These are phyloP conservation scores for Synanthedon myopaeformis DNA, from an alignment of 2,888 invertebrate species.

Conservation along the genomic window DNA sequence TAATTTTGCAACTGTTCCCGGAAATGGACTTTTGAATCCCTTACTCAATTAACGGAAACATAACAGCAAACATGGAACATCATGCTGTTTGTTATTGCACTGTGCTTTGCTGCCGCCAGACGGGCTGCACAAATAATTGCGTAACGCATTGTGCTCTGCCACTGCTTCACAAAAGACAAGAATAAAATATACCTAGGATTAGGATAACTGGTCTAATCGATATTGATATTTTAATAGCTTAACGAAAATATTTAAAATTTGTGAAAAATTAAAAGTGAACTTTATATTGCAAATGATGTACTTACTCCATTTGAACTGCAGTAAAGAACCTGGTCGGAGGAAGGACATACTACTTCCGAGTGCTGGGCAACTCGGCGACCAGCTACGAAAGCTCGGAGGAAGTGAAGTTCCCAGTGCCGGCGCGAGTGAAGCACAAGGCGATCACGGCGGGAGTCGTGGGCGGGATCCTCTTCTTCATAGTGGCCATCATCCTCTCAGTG, in stretches of 20 bases:
- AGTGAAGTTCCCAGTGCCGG: slow-evolving; percentile 90
- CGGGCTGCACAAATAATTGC: too few species aligned
- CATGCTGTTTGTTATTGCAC: too few species aligned
- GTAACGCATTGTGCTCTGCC: too few species aligned
- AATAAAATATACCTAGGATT: too few species aligned
- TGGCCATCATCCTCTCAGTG: slow-evolving; percentile 95
- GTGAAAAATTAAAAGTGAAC: too few species aligned
- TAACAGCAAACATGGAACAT: too few species aligned
- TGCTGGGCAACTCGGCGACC: slow-evolving; percentile 87
- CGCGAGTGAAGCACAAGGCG: slow-evolving; percentile 93
- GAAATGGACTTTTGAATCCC: too few species aligned
- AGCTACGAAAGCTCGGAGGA: slow-evolving; percentile 90
- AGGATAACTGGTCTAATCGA: too few species aligned
- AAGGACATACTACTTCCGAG: slow-evolving; percentile 91
- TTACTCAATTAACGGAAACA: too few species aligned
- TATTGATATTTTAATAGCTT: not conserved
- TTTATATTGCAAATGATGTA: not conserved
- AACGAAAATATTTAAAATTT: not conserved
- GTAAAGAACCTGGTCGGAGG: slow-evolving; percentile 93
- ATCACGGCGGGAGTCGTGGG: slow-evolving; percentile 97
- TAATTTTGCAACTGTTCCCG: too few species aligned
- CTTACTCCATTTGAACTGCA: slow-evolving; percentile 47
- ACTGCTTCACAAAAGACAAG: too few species aligned
- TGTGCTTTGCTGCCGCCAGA: too few species aligned
- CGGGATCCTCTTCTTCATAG: slow-evolving; percentile 96